Evolutionary conservation across 2,888 invertebrate genomes (phyloP).

Genomic region (Epirrhoe tristata): DNA sequence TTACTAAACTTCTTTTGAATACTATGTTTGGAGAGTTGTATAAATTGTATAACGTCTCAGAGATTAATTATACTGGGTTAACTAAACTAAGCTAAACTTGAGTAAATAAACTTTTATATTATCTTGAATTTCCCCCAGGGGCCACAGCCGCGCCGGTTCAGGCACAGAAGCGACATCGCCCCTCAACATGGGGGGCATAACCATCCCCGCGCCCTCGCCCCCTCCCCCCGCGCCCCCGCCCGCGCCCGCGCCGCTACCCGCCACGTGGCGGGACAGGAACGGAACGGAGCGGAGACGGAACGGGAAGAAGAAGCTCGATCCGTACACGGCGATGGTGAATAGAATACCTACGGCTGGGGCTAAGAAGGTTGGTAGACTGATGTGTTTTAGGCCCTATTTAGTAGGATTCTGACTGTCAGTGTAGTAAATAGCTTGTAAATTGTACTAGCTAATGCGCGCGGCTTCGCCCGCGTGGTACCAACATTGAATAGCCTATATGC

Average conservation of each 20-base stretch:
- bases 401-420: too few species aligned
- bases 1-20: background rate
- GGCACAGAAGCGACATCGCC: constrained; percentile 63
- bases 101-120: too few species aligned
- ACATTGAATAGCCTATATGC: too few species aligned
- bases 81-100: too few species aligned
- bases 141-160: constrained; percentile 70
- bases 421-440: too few species aligned
- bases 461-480: too few species aligned
- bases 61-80: too few species aligned
- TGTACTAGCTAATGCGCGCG: too few species aligned
- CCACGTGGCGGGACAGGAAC: constrained; percentile 61
- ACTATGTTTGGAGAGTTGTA: too few species aligned
- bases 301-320: constrained; percentile 68
- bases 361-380: constrained; percentile 67
- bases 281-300: constrained; percentile 66
- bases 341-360: constrained; percentile 74
- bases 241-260: constrained; percentile 33
- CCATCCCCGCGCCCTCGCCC: constrained; percentile 31
- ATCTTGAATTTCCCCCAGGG: constrained; percentile 53
- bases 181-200: constrained; percentile 34
- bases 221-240: constrained; percentile 22
- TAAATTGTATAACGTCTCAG: too few species aligned
- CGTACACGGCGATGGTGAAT: constrained; percentile 76
- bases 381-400: background rate